phyloP scores from a whole-genome alignment of 2,797 vertebrate species.

The Takifugu rubripes region DNA sequence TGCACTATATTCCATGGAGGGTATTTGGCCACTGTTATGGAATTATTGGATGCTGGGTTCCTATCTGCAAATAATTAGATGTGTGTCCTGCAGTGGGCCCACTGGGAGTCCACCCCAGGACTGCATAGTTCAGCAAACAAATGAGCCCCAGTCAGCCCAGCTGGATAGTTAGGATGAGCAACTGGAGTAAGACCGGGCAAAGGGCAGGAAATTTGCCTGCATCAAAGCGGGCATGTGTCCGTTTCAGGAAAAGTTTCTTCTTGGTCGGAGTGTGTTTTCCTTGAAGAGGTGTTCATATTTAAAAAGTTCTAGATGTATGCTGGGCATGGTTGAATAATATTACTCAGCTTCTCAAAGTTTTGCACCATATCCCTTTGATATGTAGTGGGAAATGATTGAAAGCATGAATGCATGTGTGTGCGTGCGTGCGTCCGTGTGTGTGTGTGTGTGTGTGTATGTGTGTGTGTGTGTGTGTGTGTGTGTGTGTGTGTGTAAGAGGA shows the following conservation, averaged over 20 bases:
- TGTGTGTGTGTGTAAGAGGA: too few relatives aligned
- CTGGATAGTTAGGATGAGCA: neutral
- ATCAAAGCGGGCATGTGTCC: neutral
- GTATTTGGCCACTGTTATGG: conserved; percentile 48
- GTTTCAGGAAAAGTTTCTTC: conserved; percentile 15
- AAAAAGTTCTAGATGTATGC: conserved; percentile 79
- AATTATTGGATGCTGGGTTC: conserved; percentile 65
- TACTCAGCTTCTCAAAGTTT: conserved; percentile 60
- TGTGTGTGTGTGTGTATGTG: too few relatives aligned
- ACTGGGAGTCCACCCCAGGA: conserved; percentile 56
- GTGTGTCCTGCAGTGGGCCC: conserved; percentile 74
- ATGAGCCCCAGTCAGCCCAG: conserved; percentile 17
- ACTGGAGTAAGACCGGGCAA: neutral
- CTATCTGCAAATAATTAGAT: conserved; percentile 64
- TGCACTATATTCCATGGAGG: conserved; percentile 21
- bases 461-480: too few relatives aligned
- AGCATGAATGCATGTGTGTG: too few relatives aligned
- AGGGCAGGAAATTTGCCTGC: conserved; percentile 14
- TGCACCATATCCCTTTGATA: conserved; percentile 55
- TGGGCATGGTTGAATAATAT: conserved; percentile 69
- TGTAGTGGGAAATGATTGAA: conserved; percentile 70
- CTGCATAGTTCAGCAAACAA: conserved; percentile 60
- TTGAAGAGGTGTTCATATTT: conserved; percentile 65
- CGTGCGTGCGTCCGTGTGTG: too few relatives aligned
- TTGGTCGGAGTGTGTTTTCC: conserved; percentile 12